Evolutionary conservation across 2,797 vertebrate species (phyloP).

Genomic region (Prionace glauca): DNA sequence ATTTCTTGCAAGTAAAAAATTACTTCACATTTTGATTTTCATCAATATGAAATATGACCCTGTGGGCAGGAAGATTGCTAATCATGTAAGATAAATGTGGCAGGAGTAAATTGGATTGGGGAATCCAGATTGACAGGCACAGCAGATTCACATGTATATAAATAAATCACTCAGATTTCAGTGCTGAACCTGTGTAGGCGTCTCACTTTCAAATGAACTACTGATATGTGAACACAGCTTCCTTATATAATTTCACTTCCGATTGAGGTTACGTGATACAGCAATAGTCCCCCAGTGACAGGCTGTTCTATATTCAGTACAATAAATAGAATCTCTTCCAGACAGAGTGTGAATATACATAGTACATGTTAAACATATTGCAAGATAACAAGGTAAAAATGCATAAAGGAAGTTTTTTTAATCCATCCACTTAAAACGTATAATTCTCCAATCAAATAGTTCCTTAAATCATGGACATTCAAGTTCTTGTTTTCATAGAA

Average conservation of each 20-base stretch:
- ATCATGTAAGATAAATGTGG: not conserved
- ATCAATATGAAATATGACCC: not conserved
- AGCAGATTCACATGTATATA: not conserved
- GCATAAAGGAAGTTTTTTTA: too few relatives aligned
- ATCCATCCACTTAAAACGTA: not conserved
- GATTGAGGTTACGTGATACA: not conserved
- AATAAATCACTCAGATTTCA: not conserved
- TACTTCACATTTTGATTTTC: not conserved
- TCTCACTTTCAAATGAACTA: not conserved
- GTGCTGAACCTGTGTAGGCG: not conserved
- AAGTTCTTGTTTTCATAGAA: not conserved
- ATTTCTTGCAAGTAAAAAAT: not conserved
- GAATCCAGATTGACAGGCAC: not conserved
- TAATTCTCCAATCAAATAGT: not conserved
- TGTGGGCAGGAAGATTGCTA: not conserved
- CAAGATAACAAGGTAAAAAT: not conserved
- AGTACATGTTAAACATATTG: not conserved
- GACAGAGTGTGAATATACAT: not conserved
- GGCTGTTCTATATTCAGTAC: not conserved
- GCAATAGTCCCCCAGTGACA: not conserved
- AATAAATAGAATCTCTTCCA: not conserved
- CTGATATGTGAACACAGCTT: not conserved
- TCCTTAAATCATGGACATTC: not conserved
- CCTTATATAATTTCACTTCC: conserved; percentile 13
- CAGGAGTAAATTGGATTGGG: not conserved